Percentiles rank a stretch among this genome's conserved stretches.
phyloP scores from a whole-genome alignment of 2,888 invertebrate genomes.

The Tetragonula carbonaria region DNA sequence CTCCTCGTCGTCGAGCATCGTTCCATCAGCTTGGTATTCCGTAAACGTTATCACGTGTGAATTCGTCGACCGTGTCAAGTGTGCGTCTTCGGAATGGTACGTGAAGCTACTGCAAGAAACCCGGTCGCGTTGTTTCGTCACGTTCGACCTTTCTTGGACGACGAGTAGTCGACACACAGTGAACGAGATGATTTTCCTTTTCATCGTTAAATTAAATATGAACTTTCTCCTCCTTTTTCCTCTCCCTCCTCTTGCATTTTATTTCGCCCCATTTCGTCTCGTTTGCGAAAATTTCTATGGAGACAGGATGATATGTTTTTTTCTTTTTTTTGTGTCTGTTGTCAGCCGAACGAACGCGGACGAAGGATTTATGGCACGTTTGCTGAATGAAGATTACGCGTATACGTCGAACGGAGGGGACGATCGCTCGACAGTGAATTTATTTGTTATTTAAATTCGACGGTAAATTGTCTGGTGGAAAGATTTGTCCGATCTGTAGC shows the following conservation, averaged over 20 bases:
- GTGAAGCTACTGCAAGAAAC: conserved; percentile 52
- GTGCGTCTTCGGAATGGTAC: conserved; percentile 57
- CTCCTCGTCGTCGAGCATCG: conserved; percentile 1
- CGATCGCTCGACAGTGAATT: too few relatives aligned
- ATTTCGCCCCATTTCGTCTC: background rate
- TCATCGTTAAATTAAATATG: background rate
- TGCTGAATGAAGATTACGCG: too few relatives aligned
- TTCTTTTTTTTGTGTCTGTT: too few relatives aligned
- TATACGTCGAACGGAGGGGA: too few relatives aligned
- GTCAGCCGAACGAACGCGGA: too few relatives aligned
- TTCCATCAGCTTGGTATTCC: conserved; percentile 39
- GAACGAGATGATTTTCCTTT: conserved; percentile 30
- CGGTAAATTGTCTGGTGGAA: too few relatives aligned
- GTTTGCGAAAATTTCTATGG: background rate
- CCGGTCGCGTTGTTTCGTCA: conserved; percentile 54
- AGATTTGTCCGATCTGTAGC: too few relatives aligned
- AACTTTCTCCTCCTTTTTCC: background rate
- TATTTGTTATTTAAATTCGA: too few relatives aligned
- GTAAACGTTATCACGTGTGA: conserved; percentile 43
- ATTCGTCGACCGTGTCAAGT: conserved; percentile 69
- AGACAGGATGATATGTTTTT: too few relatives aligned
- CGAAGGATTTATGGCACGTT: too few relatives aligned
- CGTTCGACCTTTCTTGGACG: conserved; percentile 69
- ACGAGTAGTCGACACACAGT: conserved; percentile 3
- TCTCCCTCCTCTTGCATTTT: too few relatives aligned